These are phyloP conservation scores for Lepisosteus oculatus DNA, from an alignment of 2,113 vertebrate species.

Conservation along the genomic window DNA sequence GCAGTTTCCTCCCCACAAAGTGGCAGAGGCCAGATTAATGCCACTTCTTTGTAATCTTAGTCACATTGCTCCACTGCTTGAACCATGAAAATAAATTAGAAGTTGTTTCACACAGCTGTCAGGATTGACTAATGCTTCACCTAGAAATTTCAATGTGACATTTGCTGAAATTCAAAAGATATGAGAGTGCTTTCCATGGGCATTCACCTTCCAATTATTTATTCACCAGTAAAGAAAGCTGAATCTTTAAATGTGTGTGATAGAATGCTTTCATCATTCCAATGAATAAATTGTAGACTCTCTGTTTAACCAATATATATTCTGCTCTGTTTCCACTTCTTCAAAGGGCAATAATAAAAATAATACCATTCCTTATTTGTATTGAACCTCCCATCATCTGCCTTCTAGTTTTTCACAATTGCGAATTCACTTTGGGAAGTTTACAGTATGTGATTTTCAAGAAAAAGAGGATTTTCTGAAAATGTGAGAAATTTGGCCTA, in stretches of 20 bases:
- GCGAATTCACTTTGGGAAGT: too few relatives aligned
- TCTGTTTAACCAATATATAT: background rate
- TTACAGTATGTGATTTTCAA: too few relatives aligned
- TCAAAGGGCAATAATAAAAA: too few relatives aligned
- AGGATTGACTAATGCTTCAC: constrained; percentile 42
- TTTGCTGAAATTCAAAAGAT: constrained; percentile 55
- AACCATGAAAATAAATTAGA: constrained; percentile 53
- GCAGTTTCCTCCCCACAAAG: constrained; percentile 42
- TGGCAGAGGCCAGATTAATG: constrained; percentile 56
- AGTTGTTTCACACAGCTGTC: constrained; percentile 51
- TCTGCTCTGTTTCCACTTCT: too few relatives aligned
- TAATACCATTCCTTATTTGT: too few relatives aligned
- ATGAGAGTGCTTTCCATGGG: constrained; percentile 3
- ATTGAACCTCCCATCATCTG: too few relatives aligned
- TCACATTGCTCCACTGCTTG: constrained; percentile 39
- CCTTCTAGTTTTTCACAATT: too few relatives aligned
- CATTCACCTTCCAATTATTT: constrained; percentile 24
- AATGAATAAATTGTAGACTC: background rate
- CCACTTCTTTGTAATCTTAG: constrained; percentile 50
- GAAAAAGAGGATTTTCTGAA: too few relatives aligned
- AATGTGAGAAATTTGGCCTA: too few relatives aligned
- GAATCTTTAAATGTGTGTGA: constrained; percentile 10
- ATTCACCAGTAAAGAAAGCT: constrained; percentile 7
- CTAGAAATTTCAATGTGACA: constrained; percentile 45
- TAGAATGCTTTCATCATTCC: background rate